Conservation (phyloP, 2,888 invertebrate genomes). For the Hypsopygia costalis region DNA sequence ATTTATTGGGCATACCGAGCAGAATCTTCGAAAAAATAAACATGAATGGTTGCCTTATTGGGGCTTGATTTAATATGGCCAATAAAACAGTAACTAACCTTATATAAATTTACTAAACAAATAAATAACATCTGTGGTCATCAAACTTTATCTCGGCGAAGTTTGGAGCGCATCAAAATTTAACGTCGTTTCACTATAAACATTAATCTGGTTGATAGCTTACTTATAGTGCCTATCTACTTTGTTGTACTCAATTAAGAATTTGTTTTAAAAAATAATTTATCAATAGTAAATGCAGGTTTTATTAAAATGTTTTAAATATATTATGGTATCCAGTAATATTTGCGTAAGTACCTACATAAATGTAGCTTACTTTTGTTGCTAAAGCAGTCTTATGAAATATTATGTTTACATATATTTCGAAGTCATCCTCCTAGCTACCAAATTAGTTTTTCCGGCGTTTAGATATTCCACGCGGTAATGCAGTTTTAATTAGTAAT, state of each 20-base stretch:
- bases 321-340: too few relatives aligned
- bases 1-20: slow-evolving; percentile 76
- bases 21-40: slow-evolving; percentile 80
- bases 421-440: too few relatives aligned
- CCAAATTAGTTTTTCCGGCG: too few relatives aligned
- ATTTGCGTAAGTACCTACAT: too few relatives aligned
- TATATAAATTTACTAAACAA: slow-evolving; percentile 79
- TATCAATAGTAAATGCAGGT: too few relatives aligned
- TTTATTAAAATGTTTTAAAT: too few relatives aligned
- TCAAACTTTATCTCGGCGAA: slow-evolving; percentile 60
- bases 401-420: too few relatives aligned
- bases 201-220: slow-evolving; percentile 13
- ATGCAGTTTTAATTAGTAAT: too few relatives aligned
- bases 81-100: slow-evolving; percentile 81
- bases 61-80: slow-evolving; percentile 76
- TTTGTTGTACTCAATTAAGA: not conserved
- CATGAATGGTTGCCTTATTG: slow-evolving; percentile 81
- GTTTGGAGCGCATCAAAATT: slow-evolving; percentile 38
- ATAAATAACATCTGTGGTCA: slow-evolving; percentile 76
- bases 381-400: too few relatives aligned
- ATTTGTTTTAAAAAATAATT: too few relatives aligned
- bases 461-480: too few relatives aligned
- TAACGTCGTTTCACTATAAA: slow-evolving; percentile 37
- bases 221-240: not conserved
- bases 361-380: too few relatives aligned